Conservation (phyloP, 2,113 vertebrate species). For the Recurvirostra avosetta region DNA sequence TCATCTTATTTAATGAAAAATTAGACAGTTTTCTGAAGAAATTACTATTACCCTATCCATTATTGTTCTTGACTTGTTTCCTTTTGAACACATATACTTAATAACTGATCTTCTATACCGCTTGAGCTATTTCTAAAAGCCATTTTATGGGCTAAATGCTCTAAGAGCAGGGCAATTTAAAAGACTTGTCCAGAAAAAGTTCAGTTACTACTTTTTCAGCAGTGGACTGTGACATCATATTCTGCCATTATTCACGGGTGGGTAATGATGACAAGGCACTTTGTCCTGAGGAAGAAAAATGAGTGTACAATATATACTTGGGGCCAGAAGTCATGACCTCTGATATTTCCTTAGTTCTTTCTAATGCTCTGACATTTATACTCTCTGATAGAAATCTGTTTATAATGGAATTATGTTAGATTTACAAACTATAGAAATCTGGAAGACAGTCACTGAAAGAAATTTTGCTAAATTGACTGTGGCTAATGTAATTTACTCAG, state of each 20-base stretch:
- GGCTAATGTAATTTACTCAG: not conserved
- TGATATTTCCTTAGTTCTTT: not conserved
- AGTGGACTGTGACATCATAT: not conserved
- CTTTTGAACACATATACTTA: not conserved
- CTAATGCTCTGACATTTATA: not conserved
- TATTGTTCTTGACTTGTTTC: not conserved
- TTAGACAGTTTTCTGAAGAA: not conserved
- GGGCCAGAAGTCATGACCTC: not conserved
- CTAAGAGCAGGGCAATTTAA: not conserved
- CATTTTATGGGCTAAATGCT: not conserved
- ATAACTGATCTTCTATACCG: not conserved
- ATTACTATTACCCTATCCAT: not conserved
- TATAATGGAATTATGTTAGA: not conserved
- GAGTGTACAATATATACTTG: not conserved
- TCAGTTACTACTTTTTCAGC: not conserved
- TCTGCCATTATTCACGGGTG: not conserved
- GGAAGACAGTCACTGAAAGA: not conserved
- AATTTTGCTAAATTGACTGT: not conserved
- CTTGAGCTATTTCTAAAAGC: not conserved
- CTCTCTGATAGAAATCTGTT: not conserved
- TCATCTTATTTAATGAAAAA: conserved; percentile 10
- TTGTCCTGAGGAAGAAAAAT: not conserved
- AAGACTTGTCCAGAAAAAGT: not conserved
- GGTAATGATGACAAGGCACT: not conserved
- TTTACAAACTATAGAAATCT: not conserved